Conservation (phyloP, 2,113 vertebrate species). For the Nycticorax nycticorax region DNA sequence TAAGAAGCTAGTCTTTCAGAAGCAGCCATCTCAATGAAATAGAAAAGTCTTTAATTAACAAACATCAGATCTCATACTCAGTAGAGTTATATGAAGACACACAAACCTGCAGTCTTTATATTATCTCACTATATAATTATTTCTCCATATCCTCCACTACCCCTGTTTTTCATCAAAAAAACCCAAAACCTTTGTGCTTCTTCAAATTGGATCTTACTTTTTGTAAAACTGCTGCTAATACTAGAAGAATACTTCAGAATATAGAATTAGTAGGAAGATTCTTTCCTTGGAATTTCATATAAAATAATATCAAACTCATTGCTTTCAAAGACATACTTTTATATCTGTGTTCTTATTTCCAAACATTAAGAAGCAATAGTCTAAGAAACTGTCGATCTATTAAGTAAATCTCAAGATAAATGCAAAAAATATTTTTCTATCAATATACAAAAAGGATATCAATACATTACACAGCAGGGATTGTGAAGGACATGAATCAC, state of each 20-base stretch:
- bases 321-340: neutral
- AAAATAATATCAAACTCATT: neutral
- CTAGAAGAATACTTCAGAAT: neutral
- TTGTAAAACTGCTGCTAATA: conserved; percentile 6
- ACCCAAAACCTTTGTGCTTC: neutral
- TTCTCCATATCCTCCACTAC: neutral
- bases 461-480: neutral
- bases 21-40: conserved; percentile 37
- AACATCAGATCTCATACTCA: neutral
- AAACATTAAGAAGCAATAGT: neutral
- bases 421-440: neutral
- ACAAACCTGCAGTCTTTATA: conserved; percentile 5
- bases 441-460: neutral
- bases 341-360: neutral
- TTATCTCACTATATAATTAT: conserved; percentile 18
- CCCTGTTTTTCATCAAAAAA: neutral
- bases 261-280: neutral
- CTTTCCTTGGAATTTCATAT: neutral
- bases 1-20: conserved; percentile 36
- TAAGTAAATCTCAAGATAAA: neutral
- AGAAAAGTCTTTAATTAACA: conserved; percentile 47
- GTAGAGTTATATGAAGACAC: neutral
- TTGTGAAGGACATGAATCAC: neutral
- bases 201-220: neutral
- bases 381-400: neutral